Percentiles rank a stretch among this genome's conserved stretches.
phyloP scores from a whole-genome alignment of 2,888 invertebrate genomes.

The Eutolmus rufibarbis region DNA sequence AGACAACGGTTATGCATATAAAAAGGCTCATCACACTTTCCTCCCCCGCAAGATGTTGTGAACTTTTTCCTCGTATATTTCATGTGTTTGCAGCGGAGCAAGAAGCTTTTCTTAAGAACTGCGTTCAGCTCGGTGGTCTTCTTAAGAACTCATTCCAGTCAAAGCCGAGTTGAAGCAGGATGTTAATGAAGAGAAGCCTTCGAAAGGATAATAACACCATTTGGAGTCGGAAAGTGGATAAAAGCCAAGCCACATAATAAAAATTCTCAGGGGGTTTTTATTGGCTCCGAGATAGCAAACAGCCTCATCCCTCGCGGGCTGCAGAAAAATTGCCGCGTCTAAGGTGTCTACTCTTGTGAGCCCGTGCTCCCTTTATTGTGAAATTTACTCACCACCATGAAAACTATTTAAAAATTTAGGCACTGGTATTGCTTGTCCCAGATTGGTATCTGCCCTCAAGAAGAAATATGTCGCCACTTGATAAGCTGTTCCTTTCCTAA shows the following conservation, averaged over 20 bases:
- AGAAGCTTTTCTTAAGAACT: not conserved
- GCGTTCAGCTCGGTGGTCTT: not conserved
- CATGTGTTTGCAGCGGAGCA: not conserved
- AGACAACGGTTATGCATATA: not conserved
- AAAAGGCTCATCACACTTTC: not conserved
- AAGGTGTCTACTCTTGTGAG: not conserved
- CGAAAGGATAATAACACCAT: not conserved
- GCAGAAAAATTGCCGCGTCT: not conserved
- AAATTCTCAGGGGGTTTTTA: not conserved
- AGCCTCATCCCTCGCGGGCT: not conserved
- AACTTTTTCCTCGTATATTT: not conserved
- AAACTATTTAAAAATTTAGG: conserved; percentile 1
- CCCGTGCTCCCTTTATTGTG: not conserved
- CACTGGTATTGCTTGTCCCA: not conserved
- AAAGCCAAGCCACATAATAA: not conserved
- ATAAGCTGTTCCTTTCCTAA: not conserved
- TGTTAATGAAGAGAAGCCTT: not conserved
- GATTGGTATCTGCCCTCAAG: not conserved
- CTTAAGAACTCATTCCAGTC: not conserved
- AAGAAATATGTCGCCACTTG: not conserved
- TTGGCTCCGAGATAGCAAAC: not conserved
- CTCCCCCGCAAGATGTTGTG: not conserved
- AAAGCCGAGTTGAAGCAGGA: not conserved
- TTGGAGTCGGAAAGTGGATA: not conserved
- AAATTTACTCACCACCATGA: not conserved